These are phyloP conservation scores for Crocallis elinguaria DNA, from an alignment of 2,888 invertebrate species.

Conservation along the genomic window DNA sequence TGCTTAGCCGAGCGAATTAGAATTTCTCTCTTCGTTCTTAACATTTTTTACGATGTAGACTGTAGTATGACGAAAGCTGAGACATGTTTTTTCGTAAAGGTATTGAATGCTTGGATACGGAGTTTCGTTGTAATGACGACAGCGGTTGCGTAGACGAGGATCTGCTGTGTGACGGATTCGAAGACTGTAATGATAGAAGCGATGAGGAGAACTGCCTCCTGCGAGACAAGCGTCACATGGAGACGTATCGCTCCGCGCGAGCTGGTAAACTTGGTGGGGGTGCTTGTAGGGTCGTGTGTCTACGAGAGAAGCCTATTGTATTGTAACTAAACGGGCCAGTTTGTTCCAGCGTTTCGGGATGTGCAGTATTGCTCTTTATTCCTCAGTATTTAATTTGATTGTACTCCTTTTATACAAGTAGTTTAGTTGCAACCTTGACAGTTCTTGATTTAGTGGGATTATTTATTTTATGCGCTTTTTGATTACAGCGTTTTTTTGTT, in stretches of 20 bases:
- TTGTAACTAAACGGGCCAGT: slow-evolving; percentile 26
- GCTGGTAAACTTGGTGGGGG: slow-evolving; percentile 54
- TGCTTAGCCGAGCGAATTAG: slow-evolving; percentile 47
- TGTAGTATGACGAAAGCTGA: slow-evolving; percentile 9
- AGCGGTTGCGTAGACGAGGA: slow-evolving; percentile 85
- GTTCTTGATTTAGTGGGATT: not conserved
- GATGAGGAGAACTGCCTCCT: slow-evolving; percentile 86
- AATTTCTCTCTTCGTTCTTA: slow-evolving; percentile 1
- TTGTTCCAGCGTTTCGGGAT: slow-evolving; percentile 33
- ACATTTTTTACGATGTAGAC: not conserved
- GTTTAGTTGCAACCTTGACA: slow-evolving; percentile 17
- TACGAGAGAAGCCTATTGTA: slow-evolving; percentile 2
- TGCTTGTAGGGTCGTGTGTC: slow-evolving; percentile 61
- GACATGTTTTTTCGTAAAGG: slow-evolving; percentile 59
- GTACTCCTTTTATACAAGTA: slow-evolving; percentile 7
- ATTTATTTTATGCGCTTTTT: slow-evolving; percentile 5
- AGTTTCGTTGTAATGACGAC: slow-evolving; percentile 84
- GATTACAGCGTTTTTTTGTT: slow-evolving; percentile 22
- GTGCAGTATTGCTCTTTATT: slow-evolving; percentile 4
- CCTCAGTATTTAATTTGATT: not conserved
- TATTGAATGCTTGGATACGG: slow-evolving; percentile 68
- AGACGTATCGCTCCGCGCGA: slow-evolving; percentile 33
- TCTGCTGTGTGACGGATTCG: slow-evolving; percentile 84
- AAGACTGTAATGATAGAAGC: slow-evolving; percentile 86
- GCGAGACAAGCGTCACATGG: slow-evolving; percentile 65